Percentiles rank a stretch among this genome's conserved stretches.
phyloP scores from a whole-genome alignment of 2,797 vertebrate species.

The Huso huso region DNA sequence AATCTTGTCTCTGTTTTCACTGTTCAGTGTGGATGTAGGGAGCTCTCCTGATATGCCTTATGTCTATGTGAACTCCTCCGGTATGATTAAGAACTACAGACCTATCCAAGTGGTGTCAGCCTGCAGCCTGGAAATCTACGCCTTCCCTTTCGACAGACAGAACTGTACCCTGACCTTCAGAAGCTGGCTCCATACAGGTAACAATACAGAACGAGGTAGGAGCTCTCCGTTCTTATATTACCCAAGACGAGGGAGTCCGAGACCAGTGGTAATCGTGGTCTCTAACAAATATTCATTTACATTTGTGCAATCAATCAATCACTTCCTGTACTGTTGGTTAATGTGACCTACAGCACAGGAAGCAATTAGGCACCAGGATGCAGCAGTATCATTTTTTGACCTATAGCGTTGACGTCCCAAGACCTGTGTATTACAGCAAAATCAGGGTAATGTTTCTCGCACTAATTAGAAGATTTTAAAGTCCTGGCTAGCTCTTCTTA shows the following conservation, averaged over 20 bases:
- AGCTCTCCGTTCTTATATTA: no score
- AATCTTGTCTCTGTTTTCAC: background rate
- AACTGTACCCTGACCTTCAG: conserved; percentile 80
- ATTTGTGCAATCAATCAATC: no score
- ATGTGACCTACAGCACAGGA: no score
- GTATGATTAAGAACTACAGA: conserved; percentile 67
- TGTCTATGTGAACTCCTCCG: conserved; percentile 75
- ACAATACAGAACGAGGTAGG: background rate
- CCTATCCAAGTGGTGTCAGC: conserved; percentile 74
- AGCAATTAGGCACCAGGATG: no score
- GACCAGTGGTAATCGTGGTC: background rate
- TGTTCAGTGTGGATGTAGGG: conserved; percentile 59
- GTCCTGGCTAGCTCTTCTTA: no score
- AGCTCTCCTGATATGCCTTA: conserved; percentile 64
- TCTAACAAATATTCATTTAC: background rate
- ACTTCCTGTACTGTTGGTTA: no score
- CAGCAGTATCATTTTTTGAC: no score
- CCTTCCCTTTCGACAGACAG: conserved; percentile 80
- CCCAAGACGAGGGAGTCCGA: no score
- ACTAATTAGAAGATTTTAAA: no score
- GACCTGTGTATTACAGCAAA: no score
- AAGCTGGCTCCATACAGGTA: conserved; percentile 78
- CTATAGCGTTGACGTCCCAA: no score
- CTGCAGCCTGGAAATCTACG: conserved; percentile 68
- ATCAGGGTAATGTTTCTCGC: no score